Evolutionary conservation across 2,113 vertebrate species (phyloP), one percentile per base, ranked within the genome.

Genomic region (Tachysurus fulvidraco): DNA sequence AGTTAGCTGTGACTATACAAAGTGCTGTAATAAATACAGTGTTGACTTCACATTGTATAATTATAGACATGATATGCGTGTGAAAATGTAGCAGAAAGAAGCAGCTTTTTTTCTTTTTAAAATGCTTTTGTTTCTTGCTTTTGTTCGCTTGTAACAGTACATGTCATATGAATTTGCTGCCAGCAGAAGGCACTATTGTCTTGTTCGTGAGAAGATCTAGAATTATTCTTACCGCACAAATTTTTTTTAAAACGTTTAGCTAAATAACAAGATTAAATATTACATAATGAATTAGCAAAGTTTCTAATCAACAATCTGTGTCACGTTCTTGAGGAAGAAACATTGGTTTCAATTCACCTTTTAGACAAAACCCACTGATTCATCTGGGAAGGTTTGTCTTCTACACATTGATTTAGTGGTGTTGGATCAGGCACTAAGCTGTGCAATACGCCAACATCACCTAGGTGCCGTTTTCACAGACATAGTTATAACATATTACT

Each of bases 111-210:
- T 64, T 30, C 30, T 14, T 67, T 30, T 30, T 65, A 11, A 65
- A 65, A 65, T 65, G 2, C 28, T 41, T 44, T 11, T n/a, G 13
- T 1, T 5, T 74, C 71, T 19, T 7, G 19, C 8, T 17, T 71
- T 7, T 46, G 41, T 19, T 23, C 19, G 12, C 73, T n/a, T 25
- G 3, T 14, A 28, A 19, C 14, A 36, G 5, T 88, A 59, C 67
- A 36, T 82, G 78, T 23, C 57, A 57, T 81, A 52, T 11, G 11
- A n/a, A 52, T 55, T 8, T 46, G 5, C 60, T 52, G 6, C 85
- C 90, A 89, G 64, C 30, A 89, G 88, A 80, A 52, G 88, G 46
- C 23, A 73, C 55, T 52, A 21, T 25, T 4, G 14, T 46, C 23
- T 46, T 74, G 9, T 46, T 77, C 17, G 50, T 0, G 2, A 17